Evolutionary conservation across 1,140 invertebrate genomes (phyloP), one percentile per base, ranked within the genome.

Genomic region (Drosophila busckii): DNA sequence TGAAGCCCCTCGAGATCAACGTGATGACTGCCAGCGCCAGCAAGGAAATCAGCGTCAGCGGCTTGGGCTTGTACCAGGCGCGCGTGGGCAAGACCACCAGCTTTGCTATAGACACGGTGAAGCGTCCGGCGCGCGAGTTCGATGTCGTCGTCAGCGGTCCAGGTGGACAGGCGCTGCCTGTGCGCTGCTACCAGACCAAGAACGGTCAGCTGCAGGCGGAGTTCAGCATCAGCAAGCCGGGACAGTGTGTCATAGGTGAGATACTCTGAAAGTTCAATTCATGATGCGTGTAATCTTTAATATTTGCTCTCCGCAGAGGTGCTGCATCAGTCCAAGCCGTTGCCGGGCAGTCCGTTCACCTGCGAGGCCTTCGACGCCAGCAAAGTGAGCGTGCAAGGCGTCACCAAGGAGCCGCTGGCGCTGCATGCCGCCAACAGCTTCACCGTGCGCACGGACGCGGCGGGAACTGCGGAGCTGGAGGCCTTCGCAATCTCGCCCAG

Each of bases 301-400:
- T 2, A 2, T 1, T 10, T 6, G 0, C 15, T 10, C 6, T 4
- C 7, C 78, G 15, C 88, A 91, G 90, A 99, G 87, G 97, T 99
- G 1, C 89, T 97, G 7, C 97, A 97, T 87, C 93, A 95, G 56
- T 95, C 96, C 0, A 95, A 97, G 82, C 92, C 94, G 9, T 92
- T 99, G 10, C 90, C 93, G n/a, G 97, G 97, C 10, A 98, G 97
- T 63, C 98, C 98, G 9, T 99, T 97, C 88, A 94, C 92, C 50
- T 98, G 97, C 78, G 96, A 99, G 88, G 95, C 97, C 0, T 98
- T 96, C 85, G 97, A 99, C 88, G 91, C 96, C 6, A 92, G 91
- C 26, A 94, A 93, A 89, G 91, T 94, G 3, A 90, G 90, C 60
- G 85, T 94, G 13, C 91, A 93, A 48, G 93, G 93, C 52, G 88